phyloP scores from a whole-genome alignment of 37 sponge, comb jelly and placozoan species.

The Beroe forskalii region DNA sequence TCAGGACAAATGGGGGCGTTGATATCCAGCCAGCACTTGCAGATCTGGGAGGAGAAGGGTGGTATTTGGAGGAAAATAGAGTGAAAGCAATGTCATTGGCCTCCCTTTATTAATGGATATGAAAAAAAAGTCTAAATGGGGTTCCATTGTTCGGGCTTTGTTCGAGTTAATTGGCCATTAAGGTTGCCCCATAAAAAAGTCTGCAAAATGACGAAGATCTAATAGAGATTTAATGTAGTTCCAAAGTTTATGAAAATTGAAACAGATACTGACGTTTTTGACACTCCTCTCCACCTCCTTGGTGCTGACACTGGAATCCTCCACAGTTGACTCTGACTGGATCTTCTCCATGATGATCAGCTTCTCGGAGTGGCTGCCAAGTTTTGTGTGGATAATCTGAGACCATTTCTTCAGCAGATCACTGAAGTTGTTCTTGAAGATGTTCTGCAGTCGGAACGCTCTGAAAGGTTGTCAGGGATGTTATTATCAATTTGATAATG shows the following conservation, averaged over 20 bases:
- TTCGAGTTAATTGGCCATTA: no score
- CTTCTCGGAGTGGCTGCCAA: constrained; percentile 22
- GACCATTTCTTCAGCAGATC: constrained; percentile 52
- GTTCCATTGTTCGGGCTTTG: no score
- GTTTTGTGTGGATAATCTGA: constrained; percentile 2
- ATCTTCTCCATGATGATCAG: constrained; percentile 65
- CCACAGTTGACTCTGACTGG: constrained; percentile 25
- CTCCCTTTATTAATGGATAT: no score
- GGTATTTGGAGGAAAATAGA: no score
- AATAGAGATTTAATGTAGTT: no score
- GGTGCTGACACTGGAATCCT: constrained; percentile 53
- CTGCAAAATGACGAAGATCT: no score
- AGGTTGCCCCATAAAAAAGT: no score
- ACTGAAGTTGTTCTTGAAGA: constrained; percentile 25
- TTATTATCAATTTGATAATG: no score
- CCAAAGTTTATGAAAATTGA: no score
- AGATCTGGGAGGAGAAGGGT: constrained; percentile 16
- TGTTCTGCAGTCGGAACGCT: constrained; percentile 46
- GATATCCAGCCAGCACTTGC: constrained; percentile 41
- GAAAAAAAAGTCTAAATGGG: no score
- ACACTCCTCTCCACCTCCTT: background rate
- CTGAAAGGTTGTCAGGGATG: constrained; percentile 19
- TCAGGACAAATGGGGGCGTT: constrained; percentile 28
- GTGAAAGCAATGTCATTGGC: no score
- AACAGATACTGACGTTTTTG: constrained; percentile 40